Percentiles rank a stretch among this genome's conserved stretches.
phyloP scores from a whole-genome alignment of 2,797 vertebrate species.

The Sciurus vulgaris region DNA sequence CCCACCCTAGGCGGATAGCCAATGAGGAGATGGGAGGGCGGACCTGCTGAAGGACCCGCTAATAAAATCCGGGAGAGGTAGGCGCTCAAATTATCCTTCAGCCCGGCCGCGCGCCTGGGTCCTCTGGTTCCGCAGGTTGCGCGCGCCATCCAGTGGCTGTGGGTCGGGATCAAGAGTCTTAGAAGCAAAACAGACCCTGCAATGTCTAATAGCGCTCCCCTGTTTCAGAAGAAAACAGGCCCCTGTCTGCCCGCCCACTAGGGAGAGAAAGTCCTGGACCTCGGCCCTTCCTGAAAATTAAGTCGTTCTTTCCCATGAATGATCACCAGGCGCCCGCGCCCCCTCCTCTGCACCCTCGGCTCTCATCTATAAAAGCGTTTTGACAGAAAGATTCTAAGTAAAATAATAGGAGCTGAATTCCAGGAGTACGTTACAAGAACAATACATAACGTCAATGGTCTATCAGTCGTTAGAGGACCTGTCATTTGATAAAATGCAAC shows the following conservation, averaged over 20 bases:
- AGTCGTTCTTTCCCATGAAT: background rate
- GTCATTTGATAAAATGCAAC: background rate
- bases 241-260: background rate
- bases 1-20: background rate
- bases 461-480: background rate
- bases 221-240: background rate
- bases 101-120: fast-evolving
- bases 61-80: background rate
- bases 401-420: background rate
- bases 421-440: background rate
- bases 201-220: background rate
- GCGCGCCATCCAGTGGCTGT: background rate
- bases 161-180: fast-evolving
- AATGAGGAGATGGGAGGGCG: background rate
- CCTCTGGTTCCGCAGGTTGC: background rate
- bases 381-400: background rate
- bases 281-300: background rate
- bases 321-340: background rate
- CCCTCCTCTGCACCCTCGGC: too few relatives aligned
- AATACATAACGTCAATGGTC: background rate
- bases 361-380: background rate
- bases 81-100: fast-evolving
- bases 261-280: background rate
- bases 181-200: background rate
- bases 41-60: background rate